Evolutionary conservation across 2,888 invertebrate genomes (phyloP), one percentile per base, ranked within the genome.

Genomic region (Nomada hirtipes): DNA sequence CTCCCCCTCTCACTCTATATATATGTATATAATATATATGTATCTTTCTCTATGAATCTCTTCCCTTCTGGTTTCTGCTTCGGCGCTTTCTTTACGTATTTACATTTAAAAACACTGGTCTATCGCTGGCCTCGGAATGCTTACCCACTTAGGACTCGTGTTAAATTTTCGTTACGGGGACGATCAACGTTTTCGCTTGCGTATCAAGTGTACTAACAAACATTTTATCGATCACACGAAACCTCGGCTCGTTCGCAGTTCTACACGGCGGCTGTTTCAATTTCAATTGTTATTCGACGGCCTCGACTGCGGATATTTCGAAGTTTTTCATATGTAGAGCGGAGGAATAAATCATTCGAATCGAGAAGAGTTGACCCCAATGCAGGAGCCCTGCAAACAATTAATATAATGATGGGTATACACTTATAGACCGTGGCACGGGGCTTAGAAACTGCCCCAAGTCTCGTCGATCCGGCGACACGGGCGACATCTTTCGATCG

Each of bases 351-450:
- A 83, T 86, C 86, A 80, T 86, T 86, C 86, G 88, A 84, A 86
- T 79, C 85, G 70, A 84, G 86, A 86, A 79, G 75, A 88, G 88
- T 82, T 88, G 86, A 76, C 85, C 88, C 85, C 82, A 79, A 85
- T 86, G 87, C 82, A 76, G 80, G 75, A 82, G 71, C 77, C 83
- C 83, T 71, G 73, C 81, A 76, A 83, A 81, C 83, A 83, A 83
- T 81, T 77, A 82, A 71, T 81, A 68, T 71, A 74, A 77, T 75
- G 83, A 83, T 83, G 71, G 81, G 70, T 52, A 52, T 36, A 55
- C 50, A 60, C 60, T 82, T 70, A 76, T 65, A 70, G 76, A 76
- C 20, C 36, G 52, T 63, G 29, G 29, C 23, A 63, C 59, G 55
- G 36, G 57, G 10, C 57, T 74, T 64, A 42, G 53, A 80, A 72